Evolutionary conservation across 2,113 vertebrate species (phyloP), one percentile per base, ranked within the genome.

Genomic region (Erinaceus europaeus): DNA sequence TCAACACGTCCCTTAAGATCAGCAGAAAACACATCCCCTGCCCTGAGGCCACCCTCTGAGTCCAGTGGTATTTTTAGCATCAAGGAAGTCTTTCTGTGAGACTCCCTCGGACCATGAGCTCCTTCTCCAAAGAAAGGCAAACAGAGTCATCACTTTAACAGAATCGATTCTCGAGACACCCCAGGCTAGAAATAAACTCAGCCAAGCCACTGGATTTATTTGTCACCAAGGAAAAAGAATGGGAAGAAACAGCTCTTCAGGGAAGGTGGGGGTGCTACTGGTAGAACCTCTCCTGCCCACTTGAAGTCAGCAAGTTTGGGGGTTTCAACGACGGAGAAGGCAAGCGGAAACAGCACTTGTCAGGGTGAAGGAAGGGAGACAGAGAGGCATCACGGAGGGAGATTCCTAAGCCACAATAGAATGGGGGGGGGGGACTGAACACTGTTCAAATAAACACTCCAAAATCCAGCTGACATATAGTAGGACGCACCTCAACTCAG

Each of bases 1-100:
- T 93, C 88, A 90, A 92, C 68, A 88, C 74, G 59, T 86, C 88
- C 73, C 89, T 95, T 85, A 79, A 73, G 73, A 88, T 93, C 84
- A 90, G 73, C 78, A 90, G 94, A 93, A 93, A 44, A 73, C 73
- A 93, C 77, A 79, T 87, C 48, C 0, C 84, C 87, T 40, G 80
- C 89, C 78, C 77, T 46, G 87, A 67, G 83, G 53, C 52, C 32
- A 84, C 94, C 90, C 77, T 42, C 59, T 69, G 50, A 77, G 52
- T 86, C 46, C 34, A 15, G 0, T 34, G 32, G 15, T 57, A n/a
- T 15, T 84, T 88, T 88, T 75, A 50, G 21, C 86, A 81, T 88
- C 90, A 92, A 88, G 29, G 42, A 83, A 55, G 57, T 14, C 13
- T 84, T 90, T 69, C 50, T 36, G 13, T 34, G 48, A 92, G 62